A percentile compares a stretch with the other conserved stretches of the same genome.
Conservation (phyloP, 2,113 vertebrate species). For the Boulengerochromis microlepis region DNA sequence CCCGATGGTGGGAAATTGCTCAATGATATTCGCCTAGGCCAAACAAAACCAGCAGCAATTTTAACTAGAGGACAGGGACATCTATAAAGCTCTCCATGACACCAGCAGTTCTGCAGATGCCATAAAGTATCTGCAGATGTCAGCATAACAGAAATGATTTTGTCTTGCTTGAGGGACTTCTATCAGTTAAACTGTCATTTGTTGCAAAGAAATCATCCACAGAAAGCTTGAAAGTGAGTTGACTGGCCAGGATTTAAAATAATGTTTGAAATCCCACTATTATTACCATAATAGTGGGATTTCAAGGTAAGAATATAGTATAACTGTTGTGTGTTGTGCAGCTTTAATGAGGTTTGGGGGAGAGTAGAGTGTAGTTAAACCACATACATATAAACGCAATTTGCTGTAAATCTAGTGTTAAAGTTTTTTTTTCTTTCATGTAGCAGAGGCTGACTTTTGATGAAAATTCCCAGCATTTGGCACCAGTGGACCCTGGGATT, state of each 20-base stretch:
- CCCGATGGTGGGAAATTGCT: not conserved
- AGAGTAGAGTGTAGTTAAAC: not conserved
- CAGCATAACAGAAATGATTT: not conserved
- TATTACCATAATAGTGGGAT: not conserved
- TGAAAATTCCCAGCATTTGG: not conserved
- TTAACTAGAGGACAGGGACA: not conserved
- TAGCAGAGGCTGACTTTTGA: not conserved
- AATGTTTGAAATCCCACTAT: not conserved
- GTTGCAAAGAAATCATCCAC: not conserved
- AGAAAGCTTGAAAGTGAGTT: not conserved
- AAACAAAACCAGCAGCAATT: constrained; percentile 9
- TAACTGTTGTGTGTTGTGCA: not conserved
- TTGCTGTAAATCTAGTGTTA: not conserved
- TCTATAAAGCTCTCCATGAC: constrained; percentile 8
- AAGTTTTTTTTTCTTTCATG: not conserved
- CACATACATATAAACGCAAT: not conserved
- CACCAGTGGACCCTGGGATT: not conserved
- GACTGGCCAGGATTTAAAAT: not conserved
- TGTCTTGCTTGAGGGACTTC: not conserved
- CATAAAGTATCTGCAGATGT: not conserved
- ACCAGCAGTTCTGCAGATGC: not conserved
- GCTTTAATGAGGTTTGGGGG: not conserved
- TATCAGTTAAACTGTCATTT: not conserved
- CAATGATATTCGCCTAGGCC: not conserved
- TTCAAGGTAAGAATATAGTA: not conserved